phyloP scores from a whole-genome alignment of 2,113 vertebrate genomes.

The Polypterus senegalus region DNA sequence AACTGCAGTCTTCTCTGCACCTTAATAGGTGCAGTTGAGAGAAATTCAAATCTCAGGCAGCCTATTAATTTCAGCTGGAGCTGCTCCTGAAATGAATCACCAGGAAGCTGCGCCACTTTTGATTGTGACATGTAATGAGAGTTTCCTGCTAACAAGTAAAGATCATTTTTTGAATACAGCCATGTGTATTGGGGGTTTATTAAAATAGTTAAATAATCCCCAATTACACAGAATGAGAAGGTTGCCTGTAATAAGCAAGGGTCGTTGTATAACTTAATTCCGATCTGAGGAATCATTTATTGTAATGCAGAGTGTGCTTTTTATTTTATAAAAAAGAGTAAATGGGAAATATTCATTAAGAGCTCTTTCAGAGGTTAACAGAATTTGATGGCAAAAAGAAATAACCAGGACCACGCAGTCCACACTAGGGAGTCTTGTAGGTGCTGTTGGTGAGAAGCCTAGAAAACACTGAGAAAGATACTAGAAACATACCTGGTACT shows the following conservation, averaged over 20 bases:
- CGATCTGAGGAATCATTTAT: not conserved
- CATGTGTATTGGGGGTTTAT: not conserved
- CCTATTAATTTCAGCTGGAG: conserved; percentile 29
- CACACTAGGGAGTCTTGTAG: no score
- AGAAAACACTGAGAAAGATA: no score
- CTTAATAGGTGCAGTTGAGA: conserved; percentile 22
- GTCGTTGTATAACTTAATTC: not conserved
- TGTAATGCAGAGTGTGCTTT: not conserved
- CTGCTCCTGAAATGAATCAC: conserved; percentile 19
- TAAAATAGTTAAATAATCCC: not conserved
- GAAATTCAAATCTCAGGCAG: conserved; percentile 30
- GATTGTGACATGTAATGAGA: conserved; percentile 17
- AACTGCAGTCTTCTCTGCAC: not conserved
- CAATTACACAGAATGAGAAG: not conserved
- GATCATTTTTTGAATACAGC: not conserved
- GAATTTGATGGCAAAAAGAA: no score
- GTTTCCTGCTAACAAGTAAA: not conserved
- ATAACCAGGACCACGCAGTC: no score
- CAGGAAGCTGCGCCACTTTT: conserved; percentile 9
- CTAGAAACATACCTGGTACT: no score
- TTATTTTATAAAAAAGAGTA: no score
- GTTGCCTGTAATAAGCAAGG: not conserved
- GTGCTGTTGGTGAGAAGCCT: no score
- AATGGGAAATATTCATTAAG: no score
- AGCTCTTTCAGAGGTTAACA: no score